Evolutionary conservation across 2,113 vertebrate species (phyloP).

Genomic region (Aegithalos caudatus): DNA sequence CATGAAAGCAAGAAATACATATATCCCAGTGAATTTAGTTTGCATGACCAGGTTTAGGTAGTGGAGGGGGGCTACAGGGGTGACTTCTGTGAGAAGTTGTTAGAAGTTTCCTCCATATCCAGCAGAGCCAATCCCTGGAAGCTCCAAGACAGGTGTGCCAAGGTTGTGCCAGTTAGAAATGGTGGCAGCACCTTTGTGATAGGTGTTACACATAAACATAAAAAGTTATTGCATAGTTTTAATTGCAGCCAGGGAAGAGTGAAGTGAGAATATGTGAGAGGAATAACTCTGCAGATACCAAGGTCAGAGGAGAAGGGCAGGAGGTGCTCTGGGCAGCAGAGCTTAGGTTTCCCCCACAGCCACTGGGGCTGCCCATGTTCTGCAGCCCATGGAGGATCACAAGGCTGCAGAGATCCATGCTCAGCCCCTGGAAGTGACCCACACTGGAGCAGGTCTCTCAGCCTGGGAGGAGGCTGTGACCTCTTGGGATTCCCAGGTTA

Average conservation of each 20-base stretch:
- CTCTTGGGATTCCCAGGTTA: too few relatives aligned
- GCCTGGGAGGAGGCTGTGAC: background rate
- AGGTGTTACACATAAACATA: background rate
- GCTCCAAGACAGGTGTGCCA: background rate
- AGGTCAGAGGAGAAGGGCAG: background rate
- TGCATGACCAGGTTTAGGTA: background rate
- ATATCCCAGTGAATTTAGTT: background rate
- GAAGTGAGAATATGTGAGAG: background rate
- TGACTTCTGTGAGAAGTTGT: background rate
- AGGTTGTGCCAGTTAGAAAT: background rate
- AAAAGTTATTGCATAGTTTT: background rate
- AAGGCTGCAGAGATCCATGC: background rate
- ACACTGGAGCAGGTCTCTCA: too few relatives aligned
- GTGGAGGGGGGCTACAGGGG: background rate
- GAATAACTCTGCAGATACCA: background rate
- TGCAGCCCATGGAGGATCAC: accelerated
- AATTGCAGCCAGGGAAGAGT: background rate
- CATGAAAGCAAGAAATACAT: background rate
- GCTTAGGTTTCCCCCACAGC: background rate
- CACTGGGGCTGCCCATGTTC: accelerated
- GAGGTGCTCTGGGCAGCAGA: too few relatives aligned
- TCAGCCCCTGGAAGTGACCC: background rate
- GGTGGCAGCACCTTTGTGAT: background rate
- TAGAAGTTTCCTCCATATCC: background rate
- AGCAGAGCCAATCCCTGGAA: background rate